Evolutionary conservation across 2,888 invertebrate genomes (phyloP).

Genomic region (Spisula subtruncata): DNA sequence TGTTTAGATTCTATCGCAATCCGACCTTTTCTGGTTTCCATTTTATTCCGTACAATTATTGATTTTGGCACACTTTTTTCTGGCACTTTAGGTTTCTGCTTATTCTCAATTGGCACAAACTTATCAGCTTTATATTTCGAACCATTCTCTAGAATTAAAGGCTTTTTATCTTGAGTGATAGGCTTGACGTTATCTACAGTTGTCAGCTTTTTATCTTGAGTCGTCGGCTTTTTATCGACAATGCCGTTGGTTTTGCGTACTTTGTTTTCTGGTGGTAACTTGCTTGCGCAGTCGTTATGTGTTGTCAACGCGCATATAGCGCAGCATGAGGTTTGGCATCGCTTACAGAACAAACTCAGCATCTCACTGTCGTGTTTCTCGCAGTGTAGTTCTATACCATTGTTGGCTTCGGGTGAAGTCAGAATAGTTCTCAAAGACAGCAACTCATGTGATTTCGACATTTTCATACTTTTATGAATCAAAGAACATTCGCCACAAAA

Average conservation of each 20-base stretch:
- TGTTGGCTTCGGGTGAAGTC: conserved; percentile 36
- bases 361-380: conserved; percentile 57
- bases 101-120: not conserved
- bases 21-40: conserved; percentile 61
- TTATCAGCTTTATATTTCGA: not conserved
- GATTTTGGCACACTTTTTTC: not conserved
- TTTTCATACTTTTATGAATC: conserved; percentile 67
- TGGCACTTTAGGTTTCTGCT: not conserved
- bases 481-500: conserved; percentile 62
- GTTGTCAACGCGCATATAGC: conserved; percentile 58
- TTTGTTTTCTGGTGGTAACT: not conserved
- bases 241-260: not conserved
- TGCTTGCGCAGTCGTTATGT: conserved; percentile 56
- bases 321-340: conserved; percentile 66
- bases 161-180: not conserved
- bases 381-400: conserved; percentile 55
- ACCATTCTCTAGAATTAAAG: too few relatives aligned
- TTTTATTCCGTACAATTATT: conserved; percentile 52
- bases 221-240: conserved; percentile 1
- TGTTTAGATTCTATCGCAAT: conserved; percentile 41
- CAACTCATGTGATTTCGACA: conserved; percentile 63
- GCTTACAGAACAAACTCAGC: conserved; percentile 64
- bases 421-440: conserved; percentile 52
- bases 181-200: not conserved
- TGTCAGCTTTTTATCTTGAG: not conserved